Evolutionary conservation across 2,797 vertebrate genomes (phyloP).

Genomic region (Mormyrus proboscirostris): DNA sequence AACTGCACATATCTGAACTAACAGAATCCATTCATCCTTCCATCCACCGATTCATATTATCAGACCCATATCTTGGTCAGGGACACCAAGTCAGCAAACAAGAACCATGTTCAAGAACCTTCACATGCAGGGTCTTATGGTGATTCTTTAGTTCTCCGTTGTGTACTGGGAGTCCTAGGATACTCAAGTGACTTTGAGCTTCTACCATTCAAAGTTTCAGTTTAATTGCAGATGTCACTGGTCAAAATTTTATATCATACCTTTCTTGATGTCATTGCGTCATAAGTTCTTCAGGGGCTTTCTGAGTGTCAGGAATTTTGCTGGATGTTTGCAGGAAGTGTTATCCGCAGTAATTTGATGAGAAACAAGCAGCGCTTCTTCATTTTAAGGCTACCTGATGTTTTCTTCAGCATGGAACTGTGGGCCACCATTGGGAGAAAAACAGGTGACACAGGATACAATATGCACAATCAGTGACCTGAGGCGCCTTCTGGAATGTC

Average conservation of each 20-base stretch:
- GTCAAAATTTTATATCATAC: not conserved
- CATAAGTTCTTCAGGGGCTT: not conserved
- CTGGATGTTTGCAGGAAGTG: not conserved
- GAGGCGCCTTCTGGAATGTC: not conserved
- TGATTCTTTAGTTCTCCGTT: not conserved
- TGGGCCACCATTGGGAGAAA: not conserved
- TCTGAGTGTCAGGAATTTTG: not conserved
- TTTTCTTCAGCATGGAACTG: not conserved
- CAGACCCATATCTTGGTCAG: not conserved
- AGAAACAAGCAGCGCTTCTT: not conserved
- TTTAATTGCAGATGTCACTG: not conserved
- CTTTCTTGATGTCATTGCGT: not conserved
- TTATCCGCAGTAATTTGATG: not conserved
- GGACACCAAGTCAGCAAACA: not conserved
- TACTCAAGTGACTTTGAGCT: not conserved
- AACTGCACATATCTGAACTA: not conserved
- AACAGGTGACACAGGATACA: not conserved
- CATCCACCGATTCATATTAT: not conserved
- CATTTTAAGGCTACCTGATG: not conserved
- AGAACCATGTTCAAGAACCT: not conserved
- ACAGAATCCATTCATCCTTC: not conserved
- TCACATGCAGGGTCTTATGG: not conserved
- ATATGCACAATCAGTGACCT: not conserved
- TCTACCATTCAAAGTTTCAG: not conserved
- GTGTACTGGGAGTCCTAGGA: no score